Base-by-base conservation (phyloP, 2,888 invertebrate species). In the Ganaspis brasiliensis region DNA sequence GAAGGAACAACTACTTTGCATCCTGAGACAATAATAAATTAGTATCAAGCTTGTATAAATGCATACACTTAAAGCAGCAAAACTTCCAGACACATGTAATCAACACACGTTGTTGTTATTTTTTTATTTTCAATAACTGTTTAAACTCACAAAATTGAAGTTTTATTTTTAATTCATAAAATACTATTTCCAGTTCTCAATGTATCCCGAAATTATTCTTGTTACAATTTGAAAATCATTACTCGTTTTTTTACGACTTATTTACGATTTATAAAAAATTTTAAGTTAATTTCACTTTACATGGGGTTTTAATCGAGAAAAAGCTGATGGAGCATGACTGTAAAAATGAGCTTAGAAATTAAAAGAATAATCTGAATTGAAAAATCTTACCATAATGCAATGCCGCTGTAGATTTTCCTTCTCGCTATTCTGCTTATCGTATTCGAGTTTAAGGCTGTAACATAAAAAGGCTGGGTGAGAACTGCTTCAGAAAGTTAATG, bases 331-430 rank as follows among this genome's bases (percentile, higher is more conserved):
- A 3, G 12, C 14, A 45, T 14, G 14, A 40, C 14, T 40, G 40
- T 40, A 45, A 45, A 14, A n/a, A 31, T 49, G 49, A n/a, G 6
- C 16, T 49, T n/a, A 16, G 16, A 52, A 6, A 52, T n/a, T 9
- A 19, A 6, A 52, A 52, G 9, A 24, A n/a, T 21, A 40, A 59
- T 5, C 9, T 12, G 19, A 37, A 1, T 21, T 21, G 37, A 37
- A 12, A 37, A 37, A 67, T 24, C 86, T 95, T 93, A 96, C 96
- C 96, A 96, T 96, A 87, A 96, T 96, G 93, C 96, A 97, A 93
- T 96, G 96, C 92, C 97, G 94, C 92, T 96, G 96, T 94, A 96
- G 96, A 93, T 96, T 96, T 89, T 96, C 96, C 94, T 97, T 97
- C 93, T 97, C 97, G 92, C 95, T 95, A 91, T 95, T 96, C 92